phyloP scores from a whole-genome alignment of 2,113 vertebrate genomes.

The Chloropsis cyanopogon region DNA sequence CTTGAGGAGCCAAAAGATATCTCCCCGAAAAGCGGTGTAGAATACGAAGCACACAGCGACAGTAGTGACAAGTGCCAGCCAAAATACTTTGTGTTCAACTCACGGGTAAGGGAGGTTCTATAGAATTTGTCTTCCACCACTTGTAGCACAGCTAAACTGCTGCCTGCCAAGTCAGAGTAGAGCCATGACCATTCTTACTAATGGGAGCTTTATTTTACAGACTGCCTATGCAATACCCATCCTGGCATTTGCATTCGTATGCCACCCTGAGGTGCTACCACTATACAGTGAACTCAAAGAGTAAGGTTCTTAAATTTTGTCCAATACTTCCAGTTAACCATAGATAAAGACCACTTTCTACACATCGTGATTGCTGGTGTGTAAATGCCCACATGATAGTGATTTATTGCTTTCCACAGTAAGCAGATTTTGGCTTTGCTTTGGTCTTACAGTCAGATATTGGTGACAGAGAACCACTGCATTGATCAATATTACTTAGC shows the following conservation, averaged over 20 bases:
- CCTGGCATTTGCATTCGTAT: conserved; percentile 96
- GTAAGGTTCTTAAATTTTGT: conserved; percentile 76
- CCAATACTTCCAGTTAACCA: not conserved
- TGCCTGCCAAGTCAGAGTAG: not conserved
- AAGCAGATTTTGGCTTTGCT: not conserved
- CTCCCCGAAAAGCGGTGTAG: conserved; percentile 63
- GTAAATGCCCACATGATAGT: not conserved
- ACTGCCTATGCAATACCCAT: conserved; percentile 97
- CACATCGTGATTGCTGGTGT: not conserved
- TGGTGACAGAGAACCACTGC: not conserved
- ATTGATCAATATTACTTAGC: not conserved
- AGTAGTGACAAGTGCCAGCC: conserved; percentile 84
- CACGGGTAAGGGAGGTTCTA: conserved; percentile 78
- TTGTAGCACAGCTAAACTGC: not conserved
- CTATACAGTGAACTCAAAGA: conserved; percentile 99
- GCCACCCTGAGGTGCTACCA: conserved; percentile 95
- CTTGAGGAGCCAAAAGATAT: conserved; percentile 58
- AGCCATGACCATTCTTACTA: not conserved
- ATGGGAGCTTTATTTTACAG: conserved; percentile 75
- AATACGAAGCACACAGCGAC: conserved; percentile 75
- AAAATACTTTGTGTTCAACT: conserved; percentile 95
- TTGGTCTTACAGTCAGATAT: not conserved
- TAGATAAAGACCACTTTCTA: not conserved
- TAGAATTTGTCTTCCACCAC: not conserved
- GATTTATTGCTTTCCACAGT: not conserved